Percentiles rank a stretch among this genome's conserved stretches.
These are phyloP conservation scores for Cynaeus angustus DNA, from an alignment of 2,888 invertebrate genomes.

Conservation along the genomic window DNA sequence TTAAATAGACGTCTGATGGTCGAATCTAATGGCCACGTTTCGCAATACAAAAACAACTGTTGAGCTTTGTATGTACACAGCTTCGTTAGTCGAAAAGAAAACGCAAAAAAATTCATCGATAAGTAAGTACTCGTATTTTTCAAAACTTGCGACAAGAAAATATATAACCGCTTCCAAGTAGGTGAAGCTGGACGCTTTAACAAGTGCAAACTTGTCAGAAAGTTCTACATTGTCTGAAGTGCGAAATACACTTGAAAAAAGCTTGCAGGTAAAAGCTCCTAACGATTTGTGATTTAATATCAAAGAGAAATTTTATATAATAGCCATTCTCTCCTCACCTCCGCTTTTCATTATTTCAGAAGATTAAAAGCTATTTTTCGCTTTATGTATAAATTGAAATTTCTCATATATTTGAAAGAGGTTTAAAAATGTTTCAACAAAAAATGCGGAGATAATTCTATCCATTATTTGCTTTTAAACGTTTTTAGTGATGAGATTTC, in stretches of 20 bases:
- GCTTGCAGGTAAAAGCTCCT: neutral
- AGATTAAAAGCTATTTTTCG: neutral
- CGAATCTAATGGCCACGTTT: neutral
- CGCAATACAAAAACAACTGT: neutral
- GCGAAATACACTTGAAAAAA: neutral
- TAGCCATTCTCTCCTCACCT: neutral
- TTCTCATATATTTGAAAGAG: no score
- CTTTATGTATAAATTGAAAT: no score
- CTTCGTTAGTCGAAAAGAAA: no score
- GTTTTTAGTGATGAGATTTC: neutral
- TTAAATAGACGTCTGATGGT: conserved; percentile 1
- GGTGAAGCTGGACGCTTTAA: neutral
- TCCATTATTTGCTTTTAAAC: neutral
- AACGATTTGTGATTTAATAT: conserved; percentile 1
- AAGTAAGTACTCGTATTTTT: no score
- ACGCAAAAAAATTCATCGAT: no score
- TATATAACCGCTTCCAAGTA: neutral
- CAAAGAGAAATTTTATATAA: conserved; percentile 1
- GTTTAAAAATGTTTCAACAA: no score
- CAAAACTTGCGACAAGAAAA: neutral
- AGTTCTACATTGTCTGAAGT: neutral
- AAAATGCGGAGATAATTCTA: neutral
- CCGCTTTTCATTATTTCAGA: neutral
- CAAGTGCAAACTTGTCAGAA: neutral
- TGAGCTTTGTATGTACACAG: neutral